Base-by-base conservation (phyloP, 2,113 vertebrate species). In the Ochotona curzoniae region DNA sequence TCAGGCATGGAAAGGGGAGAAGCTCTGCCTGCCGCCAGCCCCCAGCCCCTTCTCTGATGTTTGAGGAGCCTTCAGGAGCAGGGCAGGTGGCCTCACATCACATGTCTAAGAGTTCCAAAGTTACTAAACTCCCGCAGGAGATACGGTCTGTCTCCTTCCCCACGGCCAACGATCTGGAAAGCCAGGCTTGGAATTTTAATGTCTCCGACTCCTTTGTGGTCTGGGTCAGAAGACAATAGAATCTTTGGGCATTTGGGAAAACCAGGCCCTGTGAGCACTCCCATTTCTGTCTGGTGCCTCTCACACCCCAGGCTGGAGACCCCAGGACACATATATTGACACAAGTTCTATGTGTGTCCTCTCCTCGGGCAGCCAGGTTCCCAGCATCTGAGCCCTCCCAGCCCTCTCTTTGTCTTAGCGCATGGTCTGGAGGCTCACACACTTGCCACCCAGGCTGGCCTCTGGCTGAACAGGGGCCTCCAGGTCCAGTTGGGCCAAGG, bases 61-160 rank as follows among this genome's bases (percentile, higher is more conserved):
- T 32, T 57, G 23, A 11, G 54, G 13, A 57, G 17, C 35, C 74
- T 66, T 32, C 12, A 6, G 91, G 69, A 83, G 28, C 23, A 17
- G 49, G 63, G 26, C 21, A 11, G 78, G 70, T 60, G 6, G 7
- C 47, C 30, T 54, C 7, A 49, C 0, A 20, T 30, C 28, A 17
- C 0, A 3, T 1, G 28, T 51, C 81, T 67, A 89, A 71, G 63
- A 44, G 84, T 49, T 93, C 64, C 76, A 91, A 20, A 74, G 49
- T 80, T 81, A 75, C 23, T n/a, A 73, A 38, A 79, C 44, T 71
- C 64, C 83, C 76, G 60, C 66, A 67, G 79, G 88, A 66, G 79
- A 38, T 38, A 69, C 5, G 9, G 57, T 67, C 70, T 89, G 2
- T 84, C 78, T 87, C 64, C 78, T 76, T 12, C 26, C 26, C 54